These are phyloP conservation scores for Microcebus jonahi DNA, from an alignment of 2,113 vertebrate species.

Conservation along the genomic window DNA sequence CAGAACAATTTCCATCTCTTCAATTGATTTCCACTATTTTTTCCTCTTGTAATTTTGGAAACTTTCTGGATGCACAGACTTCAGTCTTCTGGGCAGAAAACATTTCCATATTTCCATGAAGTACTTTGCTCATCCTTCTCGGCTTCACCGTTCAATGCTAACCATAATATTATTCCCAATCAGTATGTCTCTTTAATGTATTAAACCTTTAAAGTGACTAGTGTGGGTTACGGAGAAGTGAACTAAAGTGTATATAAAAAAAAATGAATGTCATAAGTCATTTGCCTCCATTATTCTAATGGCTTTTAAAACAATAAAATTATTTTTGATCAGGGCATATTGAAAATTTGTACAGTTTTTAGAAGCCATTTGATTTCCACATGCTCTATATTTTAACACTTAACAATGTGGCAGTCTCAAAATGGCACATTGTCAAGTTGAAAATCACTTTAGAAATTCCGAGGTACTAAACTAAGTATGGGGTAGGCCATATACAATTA, in stretches of 20 bases:
- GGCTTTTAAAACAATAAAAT: slow-evolving; percentile 77
- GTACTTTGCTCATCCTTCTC: slow-evolving; percentile 5
- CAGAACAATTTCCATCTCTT: background rate
- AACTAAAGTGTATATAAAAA: slow-evolving; percentile 56
- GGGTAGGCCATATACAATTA: slow-evolving; percentile 63
- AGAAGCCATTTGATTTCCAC: slow-evolving; percentile 70
- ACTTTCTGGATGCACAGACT: background rate
- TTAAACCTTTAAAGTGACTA: slow-evolving; percentile 47
- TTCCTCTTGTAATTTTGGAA: background rate
- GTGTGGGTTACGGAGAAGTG: slow-evolving; percentile 49
- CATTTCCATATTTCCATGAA: background rate
- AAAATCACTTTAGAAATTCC: slow-evolving; percentile 67
- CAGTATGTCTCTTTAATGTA: slow-evolving; percentile 32
- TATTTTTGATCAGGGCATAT: slow-evolving; percentile 70
- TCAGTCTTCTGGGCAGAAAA: background rate
- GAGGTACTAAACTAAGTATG: slow-evolving; percentile 57
- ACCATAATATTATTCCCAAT: background rate
- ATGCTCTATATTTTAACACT: slow-evolving; percentile 72
- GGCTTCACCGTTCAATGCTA: background rate
- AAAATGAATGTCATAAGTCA: slow-evolving; percentile 74
- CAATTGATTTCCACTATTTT: background rate
- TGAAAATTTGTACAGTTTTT: slow-evolving; percentile 68
- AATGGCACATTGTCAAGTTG: slow-evolving; percentile 66
- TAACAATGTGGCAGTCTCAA: slow-evolving; percentile 59
- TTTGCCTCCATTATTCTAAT: slow-evolving; percentile 75